Evolutionary conservation across 1,140 invertebrate genomes (phyloP).

Genomic region (Helicorthomorpha holstii): DNA sequence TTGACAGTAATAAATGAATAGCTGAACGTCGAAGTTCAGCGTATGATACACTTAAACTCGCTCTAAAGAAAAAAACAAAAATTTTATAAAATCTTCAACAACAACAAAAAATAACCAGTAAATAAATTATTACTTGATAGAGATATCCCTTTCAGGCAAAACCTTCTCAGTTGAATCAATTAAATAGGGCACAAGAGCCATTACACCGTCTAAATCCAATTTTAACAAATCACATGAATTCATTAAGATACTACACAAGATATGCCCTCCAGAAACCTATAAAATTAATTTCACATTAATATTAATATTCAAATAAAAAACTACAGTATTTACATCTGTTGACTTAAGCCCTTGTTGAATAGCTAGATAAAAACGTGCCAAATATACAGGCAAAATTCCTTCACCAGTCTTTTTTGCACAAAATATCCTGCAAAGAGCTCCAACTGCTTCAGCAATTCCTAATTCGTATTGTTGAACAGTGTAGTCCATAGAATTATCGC

Average conservation of each 20-base stretch:
- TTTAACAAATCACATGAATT: constrained; percentile 66
- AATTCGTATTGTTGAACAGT: constrained; percentile 33
- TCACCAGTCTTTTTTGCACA: constrained; percentile 93
- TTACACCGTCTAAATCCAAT: constrained; percentile 80
- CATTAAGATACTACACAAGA: constrained; percentile 55
- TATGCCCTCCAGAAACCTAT: constrained; percentile 27
- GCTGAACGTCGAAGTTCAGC: constrained; percentile 71
- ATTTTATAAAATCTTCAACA: neutral
- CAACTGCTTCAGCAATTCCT: constrained; percentile 87
- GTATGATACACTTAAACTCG: constrained; percentile 28
- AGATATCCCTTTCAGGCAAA: constrained; percentile 39
- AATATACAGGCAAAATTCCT: constrained; percentile 81
- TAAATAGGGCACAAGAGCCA: constrained; percentile 74
- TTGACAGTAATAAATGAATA: constrained; percentile 73
- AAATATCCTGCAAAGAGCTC: constrained; percentile 84
- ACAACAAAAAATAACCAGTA: neutral
- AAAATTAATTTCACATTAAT: constrained; percentile 2
- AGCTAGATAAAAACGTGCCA: constrained; percentile 85
- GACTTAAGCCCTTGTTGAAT: constrained; percentile 69
- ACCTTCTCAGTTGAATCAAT: constrained; percentile 76
- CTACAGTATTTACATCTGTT: constrained; percentile 14
- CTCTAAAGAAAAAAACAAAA: neutral
- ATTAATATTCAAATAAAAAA: neutral
- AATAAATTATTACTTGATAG: constrained; percentile 17
- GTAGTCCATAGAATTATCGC: constrained; percentile 14